Evolutionary conservation across 2,113 vertebrate species (phyloP), one percentile per base, ranked within the genome.

Genomic region (Oreochromis tanganicae): DNA sequence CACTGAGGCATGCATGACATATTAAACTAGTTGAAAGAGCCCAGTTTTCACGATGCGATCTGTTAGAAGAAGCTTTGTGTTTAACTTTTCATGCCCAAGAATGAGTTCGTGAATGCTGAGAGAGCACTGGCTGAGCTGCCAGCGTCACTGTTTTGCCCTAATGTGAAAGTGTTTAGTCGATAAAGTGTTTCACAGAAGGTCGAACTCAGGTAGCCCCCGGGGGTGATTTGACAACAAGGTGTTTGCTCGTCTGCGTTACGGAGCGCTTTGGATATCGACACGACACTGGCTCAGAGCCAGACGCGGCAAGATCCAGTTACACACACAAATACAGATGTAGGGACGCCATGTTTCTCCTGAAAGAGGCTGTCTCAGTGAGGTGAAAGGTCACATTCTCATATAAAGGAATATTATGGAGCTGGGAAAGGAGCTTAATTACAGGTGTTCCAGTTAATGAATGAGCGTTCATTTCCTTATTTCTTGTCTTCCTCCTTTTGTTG

Each of bases 191-290:
- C 24, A 57, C 46, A 52, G 80, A 82, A 61, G 80, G 56, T 66
- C 21, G 34, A 63, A 73, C 57, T 91, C 68, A 80, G 84, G 88
- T 34, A 61, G 7, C 55, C 63, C 73, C 88, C 1, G 19, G 59
- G 90, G 85, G 57, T 13, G 87, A 66, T 54, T 78, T 80, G 19
- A 66, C 82, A 81, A 83, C 36, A 66, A 36, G 55, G 55, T 80
- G 84, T 89, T 79, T 83, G 85, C 87, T 78, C 63, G 46, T 55
- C 80, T 68, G 14, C 55, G 1, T 90, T 27, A 85, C 50, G 27
- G 43, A 84, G 43, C 1, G 34, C 83, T 83, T 88, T 46, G 43
- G 36, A 79, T 71, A 92, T 92, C 8, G 83, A 92, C 66, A 32
- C 46, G 9, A 41, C 6, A 19, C 41, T 80, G 91, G 82, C 32